Conservation (phyloP, 2,888 invertebrate species). For the Tenthredo scrophulariae region DNA sequence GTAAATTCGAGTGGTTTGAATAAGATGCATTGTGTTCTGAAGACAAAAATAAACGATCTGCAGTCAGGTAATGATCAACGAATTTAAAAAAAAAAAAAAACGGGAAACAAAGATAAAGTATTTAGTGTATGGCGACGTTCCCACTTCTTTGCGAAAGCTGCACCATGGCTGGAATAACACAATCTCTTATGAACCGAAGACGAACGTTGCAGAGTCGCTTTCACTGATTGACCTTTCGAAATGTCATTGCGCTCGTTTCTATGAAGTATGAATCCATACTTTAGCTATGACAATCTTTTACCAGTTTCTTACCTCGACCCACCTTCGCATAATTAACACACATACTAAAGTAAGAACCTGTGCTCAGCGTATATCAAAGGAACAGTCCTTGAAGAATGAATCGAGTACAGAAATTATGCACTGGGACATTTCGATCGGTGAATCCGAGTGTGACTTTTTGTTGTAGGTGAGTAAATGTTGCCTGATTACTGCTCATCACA, state of each 20-base stretch:
- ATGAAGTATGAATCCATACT: slow-evolving; percentile 2
- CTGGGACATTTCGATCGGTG: background rate
- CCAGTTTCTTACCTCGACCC: background rate
- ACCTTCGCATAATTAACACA: background rate
- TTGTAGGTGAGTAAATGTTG: background rate
- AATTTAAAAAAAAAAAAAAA: background rate
- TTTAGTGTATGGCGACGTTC: background rate
- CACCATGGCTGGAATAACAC: background rate
- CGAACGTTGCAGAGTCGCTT: slow-evolving; percentile 65
- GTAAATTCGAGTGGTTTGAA: background rate
- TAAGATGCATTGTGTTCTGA: background rate
- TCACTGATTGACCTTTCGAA: slow-evolving; percentile 75
- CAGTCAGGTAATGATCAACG: background rate
- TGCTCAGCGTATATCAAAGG: background rate
- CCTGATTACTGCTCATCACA: background rate
- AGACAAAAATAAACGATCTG: background rate
- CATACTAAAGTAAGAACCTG: background rate
- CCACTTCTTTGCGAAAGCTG: background rate
- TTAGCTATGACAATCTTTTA: background rate
- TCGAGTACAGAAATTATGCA: background rate
- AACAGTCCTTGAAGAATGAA: background rate
- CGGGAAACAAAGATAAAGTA: background rate
- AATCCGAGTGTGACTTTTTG: background rate
- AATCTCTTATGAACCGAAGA: slow-evolving; percentile 34
- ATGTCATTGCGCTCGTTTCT: slow-evolving; percentile 67